phyloP scores from a whole-genome alignment of 2,113 vertebrate species.

The Neolamprologus toae region DNA sequence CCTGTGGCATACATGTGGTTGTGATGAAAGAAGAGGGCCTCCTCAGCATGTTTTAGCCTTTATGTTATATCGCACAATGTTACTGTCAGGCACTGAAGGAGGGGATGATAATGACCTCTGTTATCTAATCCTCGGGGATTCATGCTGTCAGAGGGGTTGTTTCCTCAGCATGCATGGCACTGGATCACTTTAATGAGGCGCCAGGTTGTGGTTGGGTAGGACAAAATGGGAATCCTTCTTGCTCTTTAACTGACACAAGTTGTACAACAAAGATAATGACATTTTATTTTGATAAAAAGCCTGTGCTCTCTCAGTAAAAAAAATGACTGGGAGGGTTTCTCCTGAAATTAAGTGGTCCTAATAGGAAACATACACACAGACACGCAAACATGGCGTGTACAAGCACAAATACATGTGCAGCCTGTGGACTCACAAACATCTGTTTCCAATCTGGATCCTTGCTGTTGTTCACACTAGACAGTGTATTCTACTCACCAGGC shows the following conservation, averaged over 20 bases:
- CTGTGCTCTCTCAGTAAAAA: neutral
- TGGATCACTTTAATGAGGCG: constrained; percentile 24
- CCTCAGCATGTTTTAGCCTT: neutral
- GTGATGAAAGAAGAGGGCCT: constrained; percentile 2
- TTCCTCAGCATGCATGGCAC: constrained; percentile 24
- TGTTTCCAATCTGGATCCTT: constrained; percentile 56
- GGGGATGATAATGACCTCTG: constrained; percentile 22
- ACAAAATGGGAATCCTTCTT: neutral
- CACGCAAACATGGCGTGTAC: neutral
- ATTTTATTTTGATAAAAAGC: constrained; percentile 6
- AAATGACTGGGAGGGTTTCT: constrained; percentile 41
- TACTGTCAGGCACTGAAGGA: constrained; percentile 18
- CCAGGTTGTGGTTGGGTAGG: constrained; percentile 17
- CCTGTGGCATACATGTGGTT: neutral
- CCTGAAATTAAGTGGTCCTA: constrained; percentile 46
- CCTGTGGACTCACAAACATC: constrained; percentile 54
- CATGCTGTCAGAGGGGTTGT: constrained; percentile 16
- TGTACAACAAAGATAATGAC: neutral
- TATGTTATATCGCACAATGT: constrained; percentile 14
- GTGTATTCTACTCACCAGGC: constrained; percentile 18
- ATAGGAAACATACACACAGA: constrained; percentile 48
- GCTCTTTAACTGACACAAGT: neutral
- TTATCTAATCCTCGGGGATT: constrained; percentile 30
- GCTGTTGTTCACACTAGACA: constrained; percentile 50
- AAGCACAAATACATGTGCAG: neutral